These are phyloP conservation scores for Zele albiditarsus DNA, from an alignment of 2,888 invertebrate genomes.

Conservation along the genomic window DNA sequence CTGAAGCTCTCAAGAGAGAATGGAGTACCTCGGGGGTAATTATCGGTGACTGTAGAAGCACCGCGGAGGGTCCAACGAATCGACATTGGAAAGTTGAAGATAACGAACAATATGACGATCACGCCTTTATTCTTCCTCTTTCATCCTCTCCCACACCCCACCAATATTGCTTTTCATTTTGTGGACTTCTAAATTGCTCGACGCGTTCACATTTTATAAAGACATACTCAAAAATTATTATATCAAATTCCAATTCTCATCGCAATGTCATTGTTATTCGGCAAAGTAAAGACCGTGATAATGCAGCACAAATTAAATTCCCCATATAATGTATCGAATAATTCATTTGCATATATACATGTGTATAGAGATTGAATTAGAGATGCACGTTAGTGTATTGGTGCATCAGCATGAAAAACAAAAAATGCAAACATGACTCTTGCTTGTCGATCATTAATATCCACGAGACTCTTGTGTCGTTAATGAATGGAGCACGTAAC, in stretches of 20 bases:
- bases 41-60: slow-evolving; percentile 55
- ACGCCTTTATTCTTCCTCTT: slow-evolving; percentile 45
- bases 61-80: slow-evolving; percentile 50
- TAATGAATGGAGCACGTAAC: slow-evolving; percentile 41
- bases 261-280: background rate
- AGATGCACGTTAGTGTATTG: background rate
- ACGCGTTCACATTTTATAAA: background rate
- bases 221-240: background rate
- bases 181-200: slow-evolving; percentile 35
- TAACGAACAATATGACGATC: slow-evolving; percentile 63
- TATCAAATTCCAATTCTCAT: background rate
- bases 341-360: background rate
- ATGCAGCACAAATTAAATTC: background rate
- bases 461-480: slow-evolving; percentile 32
- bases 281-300: background rate
- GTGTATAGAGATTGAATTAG: background rate
- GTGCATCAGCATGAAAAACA: slow-evolving; percentile 44
- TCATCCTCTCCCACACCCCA: slow-evolving; percentile 25
- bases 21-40: slow-evolving; percentile 61
- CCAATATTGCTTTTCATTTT: background rate
- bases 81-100: slow-evolving; percentile 58
- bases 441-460: slow-evolving; percentile 42
- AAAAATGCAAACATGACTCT: slow-evolving; percentile 47
- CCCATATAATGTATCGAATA: background rate
- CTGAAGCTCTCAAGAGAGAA: slow-evolving; percentile 34